Percentiles rank a stretch among this genome's conserved stretches.
Evolutionary conservation across 2,797 vertebrate genomes (phyloP).

Genomic region (Tamandua tetradactyla): DNA sequence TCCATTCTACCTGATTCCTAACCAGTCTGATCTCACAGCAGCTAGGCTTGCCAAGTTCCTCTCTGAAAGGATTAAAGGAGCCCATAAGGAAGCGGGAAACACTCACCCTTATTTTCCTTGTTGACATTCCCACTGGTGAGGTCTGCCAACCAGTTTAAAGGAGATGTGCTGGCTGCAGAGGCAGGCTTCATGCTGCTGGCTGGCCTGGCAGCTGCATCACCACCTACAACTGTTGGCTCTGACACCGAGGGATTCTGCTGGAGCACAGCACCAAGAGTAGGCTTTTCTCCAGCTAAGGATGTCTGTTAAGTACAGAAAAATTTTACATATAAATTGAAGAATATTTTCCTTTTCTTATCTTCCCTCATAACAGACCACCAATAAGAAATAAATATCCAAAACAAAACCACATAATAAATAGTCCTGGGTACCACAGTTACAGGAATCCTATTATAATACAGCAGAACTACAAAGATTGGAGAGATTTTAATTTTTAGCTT

Average conservation of each 20-base stretch:
- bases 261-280: slow-evolving; percentile 56
- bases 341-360: neutral
- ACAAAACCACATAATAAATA: neutral
- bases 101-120: slow-evolving; percentile 88
- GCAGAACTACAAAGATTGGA: neutral
- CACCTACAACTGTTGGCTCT: slow-evolving; percentile 70
- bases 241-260: slow-evolving; percentile 74
- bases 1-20: neutral
- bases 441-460: neutral
- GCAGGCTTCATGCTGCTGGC: slow-evolving; percentile 78
- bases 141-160: slow-evolving; percentile 86
- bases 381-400: neutral
- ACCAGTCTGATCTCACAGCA: neutral
- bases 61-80: neutral
- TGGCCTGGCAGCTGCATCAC: slow-evolving; percentile 77
- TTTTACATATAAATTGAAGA: neutral
- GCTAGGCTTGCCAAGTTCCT: neutral
- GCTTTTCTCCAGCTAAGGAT: slow-evolving; percentile 80
- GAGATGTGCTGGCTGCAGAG: slow-evolving; percentile 74
- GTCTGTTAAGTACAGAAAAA: slow-evolving; percentile 68
- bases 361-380: neutral
- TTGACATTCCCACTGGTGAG: slow-evolving; percentile 85
- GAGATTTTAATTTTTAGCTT: neutral
- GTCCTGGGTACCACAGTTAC: neutral
- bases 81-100: neutral